Conservation (phyloP, 2,113 vertebrate species). For the Neomonachus schauinslandi region DNA sequence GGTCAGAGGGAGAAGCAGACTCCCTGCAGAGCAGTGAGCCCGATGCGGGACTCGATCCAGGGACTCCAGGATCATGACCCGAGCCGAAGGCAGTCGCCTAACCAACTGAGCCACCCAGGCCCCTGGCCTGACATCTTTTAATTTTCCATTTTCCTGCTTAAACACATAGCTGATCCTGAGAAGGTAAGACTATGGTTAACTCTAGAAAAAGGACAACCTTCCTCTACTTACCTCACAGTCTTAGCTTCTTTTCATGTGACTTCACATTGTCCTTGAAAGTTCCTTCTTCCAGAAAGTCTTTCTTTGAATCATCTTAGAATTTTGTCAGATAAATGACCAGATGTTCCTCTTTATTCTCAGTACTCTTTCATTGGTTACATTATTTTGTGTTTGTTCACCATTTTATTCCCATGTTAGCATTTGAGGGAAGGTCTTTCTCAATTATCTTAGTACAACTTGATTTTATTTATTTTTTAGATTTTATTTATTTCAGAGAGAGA, state of each 20-base stretch:
- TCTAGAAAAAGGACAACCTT: not conserved
- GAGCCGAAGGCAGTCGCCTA: too few species aligned
- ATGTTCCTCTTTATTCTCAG: not conserved
- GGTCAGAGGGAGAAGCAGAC: too few species aligned
- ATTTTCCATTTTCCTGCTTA: not conserved
- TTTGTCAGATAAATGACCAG: not conserved
- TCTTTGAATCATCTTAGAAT: slow-evolving; percentile 10
- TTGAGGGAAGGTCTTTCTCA: not conserved
- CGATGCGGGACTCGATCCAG: too few species aligned
- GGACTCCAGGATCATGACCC: too few species aligned
- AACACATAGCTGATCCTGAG: not conserved
- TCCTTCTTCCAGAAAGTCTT: not conserved
- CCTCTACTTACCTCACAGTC: not conserved
- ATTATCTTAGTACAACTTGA: not conserved
- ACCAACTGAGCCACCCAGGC: too few species aligned
- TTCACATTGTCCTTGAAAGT: not conserved
- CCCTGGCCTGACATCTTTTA: slow-evolving; percentile 22
- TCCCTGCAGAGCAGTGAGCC: too few species aligned
- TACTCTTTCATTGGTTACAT: not conserved
- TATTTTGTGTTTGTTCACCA: not conserved
- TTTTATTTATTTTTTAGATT: not conserved
- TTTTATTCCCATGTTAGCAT: not conserved
- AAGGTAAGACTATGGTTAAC: not conserved
- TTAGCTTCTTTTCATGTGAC: slow-evolving; percentile 5
- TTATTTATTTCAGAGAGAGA: not conserved